Evolutionary conservation across 2,113 vertebrate genomes (phyloP).

Genomic region (Pluvialis apricaria): DNA sequence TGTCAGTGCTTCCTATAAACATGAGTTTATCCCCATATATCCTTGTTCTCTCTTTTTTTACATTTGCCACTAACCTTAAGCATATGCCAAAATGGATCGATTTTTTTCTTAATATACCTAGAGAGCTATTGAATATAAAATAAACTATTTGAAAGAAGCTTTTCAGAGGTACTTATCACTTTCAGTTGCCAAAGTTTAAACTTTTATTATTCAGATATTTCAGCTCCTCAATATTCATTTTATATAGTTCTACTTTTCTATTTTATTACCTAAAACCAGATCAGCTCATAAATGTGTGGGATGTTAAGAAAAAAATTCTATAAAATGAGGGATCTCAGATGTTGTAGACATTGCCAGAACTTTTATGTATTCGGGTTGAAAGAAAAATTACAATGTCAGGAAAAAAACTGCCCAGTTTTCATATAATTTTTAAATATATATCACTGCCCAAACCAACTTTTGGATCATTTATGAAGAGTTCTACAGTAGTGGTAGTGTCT

Average conservation of each 20-base stretch:
- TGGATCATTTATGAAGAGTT: not conserved
- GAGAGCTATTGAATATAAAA: not conserved
- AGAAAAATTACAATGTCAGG: not conserved
- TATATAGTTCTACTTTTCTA: constrained; percentile 10
- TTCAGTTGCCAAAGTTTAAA: not conserved
- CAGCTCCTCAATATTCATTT: not conserved
- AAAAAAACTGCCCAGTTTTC: not conserved
- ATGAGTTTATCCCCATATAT: not conserved
- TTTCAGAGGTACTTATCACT: constrained; percentile 5
- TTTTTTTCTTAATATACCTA: not conserved
- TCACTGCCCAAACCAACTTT: not conserved
- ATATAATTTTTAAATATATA: not conserved
- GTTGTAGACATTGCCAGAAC: not conserved
- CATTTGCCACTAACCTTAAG: not conserved
- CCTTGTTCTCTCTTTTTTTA: not conserved
- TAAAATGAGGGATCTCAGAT: not conserved
- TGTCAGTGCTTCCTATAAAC: not conserved
- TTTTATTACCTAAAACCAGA: constrained; percentile 30
- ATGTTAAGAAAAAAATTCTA: not conserved
- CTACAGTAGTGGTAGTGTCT: not conserved
- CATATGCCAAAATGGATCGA: not conserved
- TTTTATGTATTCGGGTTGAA: not conserved
- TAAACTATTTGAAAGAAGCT: not conserved
- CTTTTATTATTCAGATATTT: not conserved
- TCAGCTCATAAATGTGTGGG: not conserved